phyloP scores from a whole-genome alignment of 1,140 invertebrate species.

The Diorhabda carinulata region DNA sequence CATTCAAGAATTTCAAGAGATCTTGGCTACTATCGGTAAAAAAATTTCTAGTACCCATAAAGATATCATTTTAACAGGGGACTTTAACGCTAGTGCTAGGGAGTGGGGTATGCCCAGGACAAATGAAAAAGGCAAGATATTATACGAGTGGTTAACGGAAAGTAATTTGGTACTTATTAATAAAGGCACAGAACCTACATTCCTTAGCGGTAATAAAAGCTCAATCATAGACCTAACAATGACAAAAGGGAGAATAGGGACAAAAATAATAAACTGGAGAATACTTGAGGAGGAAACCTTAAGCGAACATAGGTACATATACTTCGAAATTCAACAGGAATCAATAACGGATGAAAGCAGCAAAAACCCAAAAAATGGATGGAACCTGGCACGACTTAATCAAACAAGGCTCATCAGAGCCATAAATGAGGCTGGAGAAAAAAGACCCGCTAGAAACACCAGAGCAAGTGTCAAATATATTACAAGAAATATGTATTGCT shows the following conservation, averaged over 20 bases:
- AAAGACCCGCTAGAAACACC: not conserved
- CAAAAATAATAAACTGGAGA: conserved; percentile 1
- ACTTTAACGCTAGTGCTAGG: not conserved
- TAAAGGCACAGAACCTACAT: conserved; percentile 9
- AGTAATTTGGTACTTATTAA: conserved; percentile 4
- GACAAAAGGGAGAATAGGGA: not conserved
- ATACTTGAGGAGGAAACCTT: not conserved
- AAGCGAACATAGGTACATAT: not conserved
- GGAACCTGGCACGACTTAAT: not conserved
- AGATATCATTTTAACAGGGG: not conserved
- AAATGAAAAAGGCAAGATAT: not conserved
- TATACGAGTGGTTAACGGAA: conserved; percentile 8
- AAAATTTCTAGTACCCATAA: not conserved
- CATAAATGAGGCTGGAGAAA: not conserved
- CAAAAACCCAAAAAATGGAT: not conserved
- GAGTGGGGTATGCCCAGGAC: not conserved
- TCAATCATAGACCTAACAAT: conserved; percentile 9
- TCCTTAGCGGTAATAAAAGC: not conserved
- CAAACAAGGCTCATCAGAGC: not conserved
- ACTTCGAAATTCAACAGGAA: not conserved
- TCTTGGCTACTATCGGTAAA: not conserved
- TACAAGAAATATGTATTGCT: too few relatives aligned
- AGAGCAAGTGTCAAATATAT: not conserved
- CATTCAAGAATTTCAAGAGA: not conserved
- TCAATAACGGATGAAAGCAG: not conserved